Evolutionary conservation across 2,888 invertebrate genomes (phyloP).

Genomic region (Lepidochrysops patricia): DNA sequence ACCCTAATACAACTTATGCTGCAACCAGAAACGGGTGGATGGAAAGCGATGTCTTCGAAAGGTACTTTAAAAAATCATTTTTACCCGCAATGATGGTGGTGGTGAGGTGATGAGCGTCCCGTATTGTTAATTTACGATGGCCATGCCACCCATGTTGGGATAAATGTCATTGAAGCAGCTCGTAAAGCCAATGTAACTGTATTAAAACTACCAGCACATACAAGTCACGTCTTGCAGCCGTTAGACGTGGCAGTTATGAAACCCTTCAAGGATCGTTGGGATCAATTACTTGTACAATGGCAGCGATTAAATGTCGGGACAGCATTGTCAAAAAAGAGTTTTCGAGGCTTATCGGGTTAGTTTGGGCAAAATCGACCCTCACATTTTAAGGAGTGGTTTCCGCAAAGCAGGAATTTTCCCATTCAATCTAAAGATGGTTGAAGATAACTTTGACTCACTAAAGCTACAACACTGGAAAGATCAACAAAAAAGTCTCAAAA

Average conservation of each 20-base stretch:
- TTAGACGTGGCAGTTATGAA: constrained; percentile 26
- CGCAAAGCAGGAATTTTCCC: constrained; percentile 2
- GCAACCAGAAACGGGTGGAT: constrained; percentile 17
- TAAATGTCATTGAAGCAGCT: constrained; percentile 17
- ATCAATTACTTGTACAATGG: constrained; percentile 26
- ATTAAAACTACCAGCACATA: constrained; percentile 24
- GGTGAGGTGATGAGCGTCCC: constrained; percentile 22
- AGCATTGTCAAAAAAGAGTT: constrained; percentile 13
- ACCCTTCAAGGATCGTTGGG: constrained; percentile 27
- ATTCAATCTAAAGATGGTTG: not conserved
- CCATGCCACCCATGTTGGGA: constrained; percentile 25
- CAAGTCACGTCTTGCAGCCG: constrained; percentile 27
- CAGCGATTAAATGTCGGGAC: constrained; percentile 23
- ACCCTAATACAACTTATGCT: constrained; percentile 14
- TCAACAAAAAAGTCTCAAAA: not conserved
- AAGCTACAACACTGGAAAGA: not conserved
- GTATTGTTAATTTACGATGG: constrained; percentile 27
- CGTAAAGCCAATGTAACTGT: not conserved
- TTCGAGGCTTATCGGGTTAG: not conserved
- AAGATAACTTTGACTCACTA: not conserved
- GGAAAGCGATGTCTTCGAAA: constrained; percentile 20
- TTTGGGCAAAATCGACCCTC: not conserved
- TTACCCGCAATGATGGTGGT: constrained; percentile 23
- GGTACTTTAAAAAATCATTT: constrained; percentile 21
- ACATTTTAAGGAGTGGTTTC: not conserved